Evolutionary conservation across 2,797 vertebrate species (phyloP).

Genomic region (Sebastes kiyomatsui): DNA sequence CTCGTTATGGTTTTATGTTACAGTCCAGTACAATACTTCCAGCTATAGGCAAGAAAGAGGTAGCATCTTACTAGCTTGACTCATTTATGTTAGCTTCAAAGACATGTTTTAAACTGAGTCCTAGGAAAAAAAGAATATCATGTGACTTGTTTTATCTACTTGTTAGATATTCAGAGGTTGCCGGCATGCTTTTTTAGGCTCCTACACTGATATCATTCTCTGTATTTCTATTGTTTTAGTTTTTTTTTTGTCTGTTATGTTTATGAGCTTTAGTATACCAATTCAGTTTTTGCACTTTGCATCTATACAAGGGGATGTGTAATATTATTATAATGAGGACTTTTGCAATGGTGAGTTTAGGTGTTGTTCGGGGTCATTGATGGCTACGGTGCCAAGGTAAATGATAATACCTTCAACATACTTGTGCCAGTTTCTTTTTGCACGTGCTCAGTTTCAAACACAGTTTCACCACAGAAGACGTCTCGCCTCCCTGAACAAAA

Average conservation of each 20-base stretch:
- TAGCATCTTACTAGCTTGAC: conserved; percentile 94
- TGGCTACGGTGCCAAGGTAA: conserved; percentile 68
- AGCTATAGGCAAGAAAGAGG: conserved; percentile 92
- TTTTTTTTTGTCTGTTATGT: conserved; percentile 73
- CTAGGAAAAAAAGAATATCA: conserved; percentile 81
- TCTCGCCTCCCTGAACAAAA: conserved; percentile 48
- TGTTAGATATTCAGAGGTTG: conserved; percentile 92
- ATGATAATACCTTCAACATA: conserved; percentile 73
- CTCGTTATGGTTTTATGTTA: conserved; percentile 85
- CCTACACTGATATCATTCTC: conserved; percentile 88
- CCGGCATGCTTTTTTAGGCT: conserved; percentile 97
- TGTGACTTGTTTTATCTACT: conserved; percentile 95
- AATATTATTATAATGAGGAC: conserved; percentile 88
- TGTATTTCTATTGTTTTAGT: conserved; percentile 67
- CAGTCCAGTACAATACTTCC: conserved; percentile 91
- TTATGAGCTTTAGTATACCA: conserved; percentile 91
- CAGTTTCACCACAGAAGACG: conserved; percentile 45
- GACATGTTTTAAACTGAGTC: conserved; percentile 87
- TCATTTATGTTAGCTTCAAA: conserved; percentile 95
- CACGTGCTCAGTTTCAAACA: conserved; percentile 66
- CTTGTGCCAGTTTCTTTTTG: conserved; percentile 77
- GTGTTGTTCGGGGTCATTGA: conserved; percentile 65
- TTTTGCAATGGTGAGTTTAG: conserved; percentile 76
- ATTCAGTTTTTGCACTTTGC: conserved; percentile 97
- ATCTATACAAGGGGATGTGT: conserved; percentile 96